Evolutionary conservation across 64 coral and sea anemone species (phyloP).

Genomic region (Acropora tenuis): DNA sequence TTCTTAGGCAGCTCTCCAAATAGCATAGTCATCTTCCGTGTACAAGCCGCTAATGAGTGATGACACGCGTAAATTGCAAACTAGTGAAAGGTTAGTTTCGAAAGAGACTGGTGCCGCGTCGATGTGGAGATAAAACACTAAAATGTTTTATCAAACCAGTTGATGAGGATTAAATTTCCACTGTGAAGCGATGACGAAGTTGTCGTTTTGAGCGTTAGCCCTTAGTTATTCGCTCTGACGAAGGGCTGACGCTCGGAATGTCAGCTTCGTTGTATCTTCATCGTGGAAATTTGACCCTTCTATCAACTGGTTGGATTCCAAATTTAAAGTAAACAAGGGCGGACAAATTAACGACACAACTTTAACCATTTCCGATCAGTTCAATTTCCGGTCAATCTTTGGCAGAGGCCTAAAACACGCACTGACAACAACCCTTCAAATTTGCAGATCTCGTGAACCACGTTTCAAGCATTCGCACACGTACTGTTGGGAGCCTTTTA

Average conservation of each 20-base stretch:
- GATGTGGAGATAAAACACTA: no score
- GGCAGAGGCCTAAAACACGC: constrained; percentile 11
- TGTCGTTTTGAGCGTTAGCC: no score
- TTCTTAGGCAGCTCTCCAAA: background rate
- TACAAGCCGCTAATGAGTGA: background rate
- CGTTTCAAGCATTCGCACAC: background rate
- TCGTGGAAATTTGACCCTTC: no score
- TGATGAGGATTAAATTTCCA: no score
- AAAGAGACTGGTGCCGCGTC: no score
- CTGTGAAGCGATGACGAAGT: no score
- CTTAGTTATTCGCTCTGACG: no score
- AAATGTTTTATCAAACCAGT: no score
- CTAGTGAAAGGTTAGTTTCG: no score
- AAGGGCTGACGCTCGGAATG: no score
- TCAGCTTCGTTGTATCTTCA: no score
- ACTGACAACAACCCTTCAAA: background rate
- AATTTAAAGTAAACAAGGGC: background rate
- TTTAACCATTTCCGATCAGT: constrained; percentile 19
- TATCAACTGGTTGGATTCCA: no score
- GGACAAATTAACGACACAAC: background rate
- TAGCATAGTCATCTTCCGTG: background rate
- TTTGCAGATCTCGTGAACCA: background rate
- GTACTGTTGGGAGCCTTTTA: background rate
- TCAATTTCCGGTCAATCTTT: background rate
- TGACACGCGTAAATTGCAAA: background rate